These are phyloP conservation scores for Anagyrus pseudococci DNA, from an alignment of 2,888 invertebrate genomes.

Conservation along the genomic window DNA sequence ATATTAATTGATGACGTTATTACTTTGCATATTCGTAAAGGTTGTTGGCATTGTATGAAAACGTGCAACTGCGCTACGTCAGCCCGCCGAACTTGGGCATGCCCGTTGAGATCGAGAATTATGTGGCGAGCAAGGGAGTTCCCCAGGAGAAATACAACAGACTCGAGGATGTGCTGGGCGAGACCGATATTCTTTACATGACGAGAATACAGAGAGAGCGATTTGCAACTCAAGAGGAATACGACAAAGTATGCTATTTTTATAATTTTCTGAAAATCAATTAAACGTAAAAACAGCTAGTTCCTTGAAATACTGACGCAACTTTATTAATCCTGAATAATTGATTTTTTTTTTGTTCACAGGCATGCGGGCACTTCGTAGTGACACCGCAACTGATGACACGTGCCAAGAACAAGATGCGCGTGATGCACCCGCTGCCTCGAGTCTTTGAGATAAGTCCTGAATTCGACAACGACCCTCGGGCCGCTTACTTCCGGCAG, in stretches of 20 bases:
- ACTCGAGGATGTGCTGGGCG: slow-evolving; percentile 86
- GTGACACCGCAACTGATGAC: slow-evolving; percentile 97
- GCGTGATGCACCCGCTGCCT: slow-evolving; percentile 97
- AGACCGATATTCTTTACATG: slow-evolving; percentile 98
- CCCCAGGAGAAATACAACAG: slow-evolving; percentile 75
- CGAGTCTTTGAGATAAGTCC: slow-evolving; percentile 93
- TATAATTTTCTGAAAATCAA: not conserved
- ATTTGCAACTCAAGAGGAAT: slow-evolving; percentile 83
- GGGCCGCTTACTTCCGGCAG: slow-evolving; percentile 98
- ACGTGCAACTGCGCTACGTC: slow-evolving; percentile 91
- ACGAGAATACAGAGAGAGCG: slow-evolving; percentile 96
- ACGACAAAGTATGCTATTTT: slow-evolving; percentile 73
- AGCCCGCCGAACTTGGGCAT: slow-evolving; percentile 86
- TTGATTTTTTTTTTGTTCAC: slow-evolving; percentile 47
- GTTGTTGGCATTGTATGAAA: slow-evolving; percentile 85
- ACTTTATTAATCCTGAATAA: too few relatives aligned
- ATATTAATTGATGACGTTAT: slow-evolving; percentile 13
- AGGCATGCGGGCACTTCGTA: slow-evolving; percentile 87
- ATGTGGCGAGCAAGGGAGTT: slow-evolving; percentile 80
- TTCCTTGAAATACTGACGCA: not conserved
- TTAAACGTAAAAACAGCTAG: not conserved
- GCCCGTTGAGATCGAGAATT: slow-evolving; percentile 86
- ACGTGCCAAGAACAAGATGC: slow-evolving; percentile 89
- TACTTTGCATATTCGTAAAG: slow-evolving; percentile 46
- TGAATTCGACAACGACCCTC: slow-evolving; percentile 93